Evolutionary conservation across 2,113 vertebrate genomes (phyloP).

Genomic region (Bubo bubo): DNA sequence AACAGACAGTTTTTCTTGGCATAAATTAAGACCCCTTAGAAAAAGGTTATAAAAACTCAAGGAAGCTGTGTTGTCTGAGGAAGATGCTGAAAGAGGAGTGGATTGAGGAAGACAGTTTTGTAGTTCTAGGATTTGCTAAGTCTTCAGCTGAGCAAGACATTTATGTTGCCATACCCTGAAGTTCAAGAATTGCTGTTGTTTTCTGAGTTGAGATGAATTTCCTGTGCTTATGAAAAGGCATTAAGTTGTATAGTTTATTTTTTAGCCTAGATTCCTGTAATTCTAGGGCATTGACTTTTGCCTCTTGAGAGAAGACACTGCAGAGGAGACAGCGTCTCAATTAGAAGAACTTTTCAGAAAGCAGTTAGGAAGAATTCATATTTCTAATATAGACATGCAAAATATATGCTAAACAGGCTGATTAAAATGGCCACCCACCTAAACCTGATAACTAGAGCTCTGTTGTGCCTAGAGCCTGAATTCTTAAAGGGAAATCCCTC

Average conservation of each 20-base stretch:
- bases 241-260: not conserved
- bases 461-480: not conserved
- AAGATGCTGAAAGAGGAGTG: not conserved
- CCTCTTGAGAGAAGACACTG: not conserved
- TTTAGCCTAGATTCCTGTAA: not conserved
- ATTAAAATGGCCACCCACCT: slow-evolving; percentile 40
- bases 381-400: not conserved
- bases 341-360: not conserved
- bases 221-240: not conserved
- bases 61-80: not conserved
- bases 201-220: not conserved
- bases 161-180: not conserved
- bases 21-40: slow-evolving; percentile 53
- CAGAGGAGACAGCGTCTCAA: not conserved
- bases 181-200: not conserved
- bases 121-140: not conserved
- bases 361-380: not conserved
- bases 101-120: not conserved
- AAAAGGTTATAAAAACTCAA: slow-evolving; percentile 31
- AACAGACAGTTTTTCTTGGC: slow-evolving; percentile 54
- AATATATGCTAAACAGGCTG: not conserved
- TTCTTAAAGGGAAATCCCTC: not conserved
- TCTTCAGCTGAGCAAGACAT: not conserved
- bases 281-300: not conserved
- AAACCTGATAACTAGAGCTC: not conserved